Base-by-base conservation (phyloP, 1,140 invertebrate species). In the Acyrthosiphon pisum region DNA sequence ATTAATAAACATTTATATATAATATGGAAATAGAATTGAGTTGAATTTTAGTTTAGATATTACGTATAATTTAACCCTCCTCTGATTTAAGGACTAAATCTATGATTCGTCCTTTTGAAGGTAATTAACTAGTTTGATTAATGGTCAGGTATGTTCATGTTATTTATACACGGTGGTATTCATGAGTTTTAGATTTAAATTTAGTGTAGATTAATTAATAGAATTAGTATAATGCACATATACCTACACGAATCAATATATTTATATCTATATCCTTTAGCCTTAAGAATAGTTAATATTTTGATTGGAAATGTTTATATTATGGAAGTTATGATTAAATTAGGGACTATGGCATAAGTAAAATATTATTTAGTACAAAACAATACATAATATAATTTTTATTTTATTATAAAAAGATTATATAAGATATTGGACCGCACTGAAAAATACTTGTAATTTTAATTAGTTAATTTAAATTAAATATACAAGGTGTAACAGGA, bases 241-340 rank as follows among this genome's bases (percentile, higher is more conserved):
- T 46, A 46, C 44, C 7, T 56, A 41, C 50, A 56, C 26, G 41
- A 90, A 90, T 90, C 11, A 41, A 60, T 41, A 90, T 56, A 53
- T 30, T n/a, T 2, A n/a, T 4, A n/a, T 6, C 6, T 53, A 35
- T 30, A 35, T 89, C 22, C 35, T 60, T 41, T 30, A 60, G 22
- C 4, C 37, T 60, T 44, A 60, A 90, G 88, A 90, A 90, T 60
- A 90, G 60, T 90, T 90, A 90, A 89, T 41, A 50, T 11, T 56
- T 50, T 89, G 50, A 56, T 41, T 56, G 26, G 1, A 89, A 23
- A 26, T 14, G 9, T 14, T 76, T n/a, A 18, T 76, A 76, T 20
- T 6, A 76, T 14, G 35, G 4, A 41, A 26, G 20, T 89, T 89
- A 41, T 56, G 87, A 56, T 56, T 35, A 35, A 50, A 89, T 41